These are phyloP conservation scores for Ernsta delagoae DNA, from an alignment of 2,888 invertebrate species.

Conservation along the genomic window DNA sequence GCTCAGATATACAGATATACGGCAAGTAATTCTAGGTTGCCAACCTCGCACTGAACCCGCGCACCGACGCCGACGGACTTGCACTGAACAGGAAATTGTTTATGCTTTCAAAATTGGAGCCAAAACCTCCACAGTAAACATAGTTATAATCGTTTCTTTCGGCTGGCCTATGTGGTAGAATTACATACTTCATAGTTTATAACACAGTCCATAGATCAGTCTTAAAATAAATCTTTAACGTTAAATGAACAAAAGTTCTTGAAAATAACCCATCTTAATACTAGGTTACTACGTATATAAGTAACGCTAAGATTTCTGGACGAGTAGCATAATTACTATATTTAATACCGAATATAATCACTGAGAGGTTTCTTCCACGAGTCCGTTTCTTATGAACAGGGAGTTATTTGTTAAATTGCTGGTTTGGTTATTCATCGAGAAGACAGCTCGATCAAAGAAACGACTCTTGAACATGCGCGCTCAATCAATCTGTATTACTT, in stretches of 20 bases:
- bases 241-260: not conserved
- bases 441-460: constrained; percentile 29
- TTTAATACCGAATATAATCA: constrained; percentile 31
- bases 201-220: too few species aligned
- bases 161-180: too few species aligned
- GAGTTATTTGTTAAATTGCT: constrained; percentile 32
- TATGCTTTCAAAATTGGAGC: constrained; percentile 18
- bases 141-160: too few species aligned
- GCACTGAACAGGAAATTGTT: constrained; percentile 24
- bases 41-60: constrained; percentile 31
- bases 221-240: not conserved
- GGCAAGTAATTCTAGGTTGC: constrained; percentile 32
- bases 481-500: constrained; percentile 31
- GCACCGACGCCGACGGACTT: constrained; percentile 24
- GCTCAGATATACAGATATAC: constrained; percentile 34
- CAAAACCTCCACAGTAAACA: too few species aligned
- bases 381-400: constrained; percentile 17
- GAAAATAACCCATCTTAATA: not conserved
- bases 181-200: too few species aligned
- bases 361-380: constrained; percentile 23
- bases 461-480: constrained; percentile 34
- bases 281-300: not conserved
- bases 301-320: constrained; percentile 4
- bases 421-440: constrained; percentile 25
- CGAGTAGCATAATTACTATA: constrained; percentile 17